Base-by-base conservation (phyloP, 1,140 invertebrate species). In the Plodia interpunctella region DNA sequence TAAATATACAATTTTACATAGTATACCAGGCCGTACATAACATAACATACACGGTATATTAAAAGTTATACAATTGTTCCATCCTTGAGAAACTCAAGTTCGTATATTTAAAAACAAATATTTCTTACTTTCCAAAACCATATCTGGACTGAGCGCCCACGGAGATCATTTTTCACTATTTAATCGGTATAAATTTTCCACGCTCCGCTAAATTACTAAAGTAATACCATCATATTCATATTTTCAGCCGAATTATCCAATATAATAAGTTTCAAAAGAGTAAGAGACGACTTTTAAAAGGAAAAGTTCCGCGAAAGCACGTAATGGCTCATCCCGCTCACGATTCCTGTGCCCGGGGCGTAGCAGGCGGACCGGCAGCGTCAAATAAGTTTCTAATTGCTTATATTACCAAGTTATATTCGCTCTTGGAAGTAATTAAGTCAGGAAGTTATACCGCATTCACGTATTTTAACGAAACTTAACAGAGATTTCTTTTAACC, bases 351-450 rank as follows among this genome's bases (percentile, higher is more conserved):
- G 83, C 86, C 80, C 76, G 78, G 80, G 86, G 86, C 86, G 76
- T 76, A 80, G 76, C 80, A 72, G 78, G 80, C 83, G 76, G 81
- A 86, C 86, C 83, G 83, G 82, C 80, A 85, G 83, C 83, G 78
- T 88, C 84, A 88, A 88, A 88, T 88, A 88, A 88, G 83, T 88
- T 88, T 89, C 86, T 89, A 89, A 89, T 89, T 89, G 84, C 86
- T 89, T 89, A 87, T 87, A 89, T 89, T 89, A 89, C 83, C 80
- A 85, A 87, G 83, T 89, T 87, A 86, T 87, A 86, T 87, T 86
- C 83, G 77, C 79, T 87, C 81, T 87, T 83, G 65, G 68, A 86
- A 81, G 78, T 88, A 88, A 88, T 88, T 88, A 87, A 87, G 86
- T 85, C 79, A 73, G 60, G 70, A 86, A 86, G 82, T 85, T 80